Percentiles rank a stretch among this genome's conserved stretches.
phyloP scores from a whole-genome alignment of 2,888 invertebrate species.

The Graphium colonna region DNA sequence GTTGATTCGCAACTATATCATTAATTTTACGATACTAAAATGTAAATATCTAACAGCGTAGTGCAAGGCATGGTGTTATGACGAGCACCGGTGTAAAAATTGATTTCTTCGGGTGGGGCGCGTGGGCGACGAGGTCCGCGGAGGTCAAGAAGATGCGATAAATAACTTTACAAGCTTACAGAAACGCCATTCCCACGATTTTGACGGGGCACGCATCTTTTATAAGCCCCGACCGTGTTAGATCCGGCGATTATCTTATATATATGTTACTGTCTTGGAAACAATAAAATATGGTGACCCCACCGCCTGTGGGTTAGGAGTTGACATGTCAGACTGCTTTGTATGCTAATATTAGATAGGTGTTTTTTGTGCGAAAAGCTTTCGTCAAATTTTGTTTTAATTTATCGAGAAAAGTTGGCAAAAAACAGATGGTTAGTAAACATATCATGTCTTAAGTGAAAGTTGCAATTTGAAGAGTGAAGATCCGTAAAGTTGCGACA shows the following conservation, averaged over 20 bases:
- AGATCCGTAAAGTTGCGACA: no score
- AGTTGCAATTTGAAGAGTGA: no score
- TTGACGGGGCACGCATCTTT: background rate
- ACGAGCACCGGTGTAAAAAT: slow-evolving; percentile 13
- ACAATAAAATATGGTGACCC: background rate
- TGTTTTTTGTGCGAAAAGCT: no score
- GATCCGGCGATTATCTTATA: background rate
- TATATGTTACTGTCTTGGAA: background rate
- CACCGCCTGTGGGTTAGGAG: no score
- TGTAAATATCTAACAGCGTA: background rate
- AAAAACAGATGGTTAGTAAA: no score
- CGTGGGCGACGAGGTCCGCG: slow-evolving; percentile 10
- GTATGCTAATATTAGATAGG: no score
- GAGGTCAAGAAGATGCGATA: slow-evolving; percentile 15
- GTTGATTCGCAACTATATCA: no score
- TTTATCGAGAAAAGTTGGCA: no score
- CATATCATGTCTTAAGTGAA: no score
- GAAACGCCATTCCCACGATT: slow-evolving; percentile 15
- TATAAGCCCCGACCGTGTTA: background rate
- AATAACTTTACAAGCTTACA: slow-evolving; percentile 12
- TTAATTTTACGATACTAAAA: background rate
- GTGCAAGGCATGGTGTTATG: slow-evolving; percentile 8
- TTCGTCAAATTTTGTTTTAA: no score
- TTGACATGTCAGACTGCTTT: no score
- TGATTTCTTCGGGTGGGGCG: slow-evolving; percentile 11